These are phyloP conservation scores for Drosophila varians DNA, from an alignment of 1,140 invertebrate genomes.

Conservation along the genomic window DNA sequence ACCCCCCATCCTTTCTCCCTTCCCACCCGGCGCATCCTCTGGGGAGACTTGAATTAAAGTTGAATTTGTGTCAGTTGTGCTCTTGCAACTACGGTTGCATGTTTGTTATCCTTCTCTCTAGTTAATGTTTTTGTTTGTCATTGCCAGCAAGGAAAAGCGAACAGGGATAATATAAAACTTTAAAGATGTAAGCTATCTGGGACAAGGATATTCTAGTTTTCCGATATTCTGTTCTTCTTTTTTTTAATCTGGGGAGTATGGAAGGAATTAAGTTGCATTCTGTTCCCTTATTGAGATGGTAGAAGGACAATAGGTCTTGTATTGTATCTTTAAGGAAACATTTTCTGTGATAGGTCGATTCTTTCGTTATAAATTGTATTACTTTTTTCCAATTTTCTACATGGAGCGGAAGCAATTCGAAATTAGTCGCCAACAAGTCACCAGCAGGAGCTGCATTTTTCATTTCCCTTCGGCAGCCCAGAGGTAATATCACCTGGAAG, in stretches of 20 bases:
- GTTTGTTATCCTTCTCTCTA: constrained; percentile 18
- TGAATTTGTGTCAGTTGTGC: constrained; percentile 71
- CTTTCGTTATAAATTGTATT: background rate
- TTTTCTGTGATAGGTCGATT: too few species aligned
- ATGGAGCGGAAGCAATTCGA: constrained; percentile 30
- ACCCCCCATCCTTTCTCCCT: background rate
- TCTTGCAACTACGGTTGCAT: constrained; percentile 28
- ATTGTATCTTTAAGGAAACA: too few species aligned
- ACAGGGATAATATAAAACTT: background rate
- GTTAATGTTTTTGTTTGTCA: constrained; percentile 4
- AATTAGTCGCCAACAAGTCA: constrained; percentile 33
- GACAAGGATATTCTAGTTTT: background rate
- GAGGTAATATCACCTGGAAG: constrained; percentile 49
- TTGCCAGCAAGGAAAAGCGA: background rate
- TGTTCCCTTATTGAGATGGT: too few species aligned
- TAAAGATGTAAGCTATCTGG: background rate
- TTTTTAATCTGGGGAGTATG: background rate
- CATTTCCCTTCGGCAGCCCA: constrained; percentile 42
- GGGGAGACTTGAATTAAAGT: constrained; percentile 66
- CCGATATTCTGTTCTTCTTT: too few species aligned
- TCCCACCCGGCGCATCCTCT: constrained; percentile 5
- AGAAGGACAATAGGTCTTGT: too few species aligned
- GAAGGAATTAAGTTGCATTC: background rate
- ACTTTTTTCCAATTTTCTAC: constrained; percentile 1
- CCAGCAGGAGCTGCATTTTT: constrained; percentile 42